A percentile compares a stretch with the other conserved stretches of the same genome.
These are phyloP conservation scores for Chelon auratus DNA, from an alignment of 2,797 vertebrate species.

Conservation along the genomic window DNA sequence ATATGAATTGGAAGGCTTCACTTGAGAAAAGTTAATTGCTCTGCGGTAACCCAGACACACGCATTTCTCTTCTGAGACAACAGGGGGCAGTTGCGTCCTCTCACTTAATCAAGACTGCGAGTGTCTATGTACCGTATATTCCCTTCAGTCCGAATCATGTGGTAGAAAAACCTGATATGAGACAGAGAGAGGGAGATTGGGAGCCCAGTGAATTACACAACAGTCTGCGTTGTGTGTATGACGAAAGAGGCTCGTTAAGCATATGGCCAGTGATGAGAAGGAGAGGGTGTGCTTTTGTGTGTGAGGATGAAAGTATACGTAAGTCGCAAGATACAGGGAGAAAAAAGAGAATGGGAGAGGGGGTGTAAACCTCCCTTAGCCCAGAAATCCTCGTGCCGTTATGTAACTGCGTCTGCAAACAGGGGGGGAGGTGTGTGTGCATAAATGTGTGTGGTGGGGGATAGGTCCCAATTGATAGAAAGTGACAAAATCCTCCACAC, in stretches of 20 bases:
- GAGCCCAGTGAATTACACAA: constrained; percentile 66
- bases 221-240: constrained; percentile 51
- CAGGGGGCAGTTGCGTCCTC: constrained; percentile 72
- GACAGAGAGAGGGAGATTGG: constrained; percentile 48
- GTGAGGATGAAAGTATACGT: constrained; percentile 11
- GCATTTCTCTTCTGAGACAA: constrained; percentile 48
- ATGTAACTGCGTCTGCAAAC: constrained; percentile 76
- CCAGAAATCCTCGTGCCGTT: constrained; percentile 72
- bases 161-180: constrained; percentile 56
- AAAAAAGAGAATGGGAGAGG: constrained; percentile 17
- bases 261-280: constrained; percentile 36
- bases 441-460: constrained; percentile 27
- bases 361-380: constrained; percentile 64
- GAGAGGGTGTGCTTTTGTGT: constrained; percentile 26
- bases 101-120: constrained; percentile 3
- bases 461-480: constrained; percentile 69
- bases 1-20: background rate
- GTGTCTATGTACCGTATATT: background rate
- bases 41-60: constrained; percentile 44
- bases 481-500: constrained; percentile 77
- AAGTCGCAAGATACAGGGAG: constrained; percentile 17
- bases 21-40: constrained; percentile 39
- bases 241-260: constrained; percentile 50
- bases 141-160: constrained; percentile 47
- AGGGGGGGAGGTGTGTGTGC: constrained; percentile 30